phyloP scores from a whole-genome alignment of 2,113 vertebrate species.

The western clawed frog (Xenopus tropicalis) region UCB_Xtro_10.0 CM004448.2:61040501-61041000 shows the following conservation, averaged over 20 bases:
- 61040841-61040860: background rate
- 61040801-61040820: background rate
- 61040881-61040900: background rate
- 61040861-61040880: background rate
- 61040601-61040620: too few species aligned
- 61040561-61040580: background rate
- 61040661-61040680: too few species aligned
- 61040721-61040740: too few species aligned
- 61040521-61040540: too few species aligned
- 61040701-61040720: too few species aligned
- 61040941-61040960: background rate
- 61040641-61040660: too few species aligned
- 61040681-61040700: too few species aligned
- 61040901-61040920: constrained; percentile 5
- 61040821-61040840: background rate
- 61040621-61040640: too few species aligned
- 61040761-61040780: background rate
- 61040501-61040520: too few species aligned
- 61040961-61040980: background rate
- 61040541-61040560: too few species aligned
- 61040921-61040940: background rate
- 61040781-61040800: background rate
- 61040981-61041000: background rate
- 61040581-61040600: background rate
- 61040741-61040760: too few species aligned